phyloP scores from a whole-genome alignment of 2,797 vertebrate species.

The Amphiprion clarkii region DNA sequence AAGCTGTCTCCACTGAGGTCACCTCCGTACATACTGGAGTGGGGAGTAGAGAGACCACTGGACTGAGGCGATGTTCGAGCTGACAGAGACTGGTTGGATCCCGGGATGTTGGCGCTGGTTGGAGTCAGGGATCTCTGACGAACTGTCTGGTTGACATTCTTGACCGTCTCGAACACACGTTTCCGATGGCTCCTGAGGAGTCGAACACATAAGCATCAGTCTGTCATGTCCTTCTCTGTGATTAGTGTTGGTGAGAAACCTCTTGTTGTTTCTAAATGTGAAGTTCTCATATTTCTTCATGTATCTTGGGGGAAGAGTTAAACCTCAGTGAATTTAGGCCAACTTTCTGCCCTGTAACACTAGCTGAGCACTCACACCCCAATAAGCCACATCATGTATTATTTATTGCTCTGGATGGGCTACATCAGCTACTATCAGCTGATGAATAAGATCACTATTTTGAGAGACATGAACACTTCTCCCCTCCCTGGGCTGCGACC shows the following conservation, averaged over 20 bases:
- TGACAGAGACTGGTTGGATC: conserved; percentile 94
- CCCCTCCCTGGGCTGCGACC: too few species aligned
- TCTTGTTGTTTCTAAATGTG: not conserved
- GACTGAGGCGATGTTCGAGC: conserved; percentile 90
- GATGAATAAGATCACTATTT: too few species aligned
- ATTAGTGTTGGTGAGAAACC: not conserved
- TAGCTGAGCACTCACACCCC: too few species aligned
- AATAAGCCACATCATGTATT: too few species aligned
- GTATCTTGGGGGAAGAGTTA: too few species aligned
- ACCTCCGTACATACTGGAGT: conserved; percentile 86
- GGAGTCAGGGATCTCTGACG: conserved; percentile 91
- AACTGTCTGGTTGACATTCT: conserved; percentile 93
- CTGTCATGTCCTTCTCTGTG: not conserved
- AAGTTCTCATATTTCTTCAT: not conserved
- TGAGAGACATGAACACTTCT: too few species aligned
- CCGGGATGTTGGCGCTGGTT: conserved; percentile 94
- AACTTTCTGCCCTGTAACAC: not conserved
- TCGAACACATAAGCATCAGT: not conserved
- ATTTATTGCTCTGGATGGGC: too few species aligned
- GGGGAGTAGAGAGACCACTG: conserved; percentile 91
- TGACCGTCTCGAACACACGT: conserved; percentile 95
- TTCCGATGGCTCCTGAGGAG: conserved; percentile 88
- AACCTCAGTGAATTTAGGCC: too few species aligned
- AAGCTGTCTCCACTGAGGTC: conserved; percentile 85
- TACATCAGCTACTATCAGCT: too few species aligned